phyloP scores from a whole-genome alignment of 2,888 invertebrate species.

The Drosophila leonis region DNA sequence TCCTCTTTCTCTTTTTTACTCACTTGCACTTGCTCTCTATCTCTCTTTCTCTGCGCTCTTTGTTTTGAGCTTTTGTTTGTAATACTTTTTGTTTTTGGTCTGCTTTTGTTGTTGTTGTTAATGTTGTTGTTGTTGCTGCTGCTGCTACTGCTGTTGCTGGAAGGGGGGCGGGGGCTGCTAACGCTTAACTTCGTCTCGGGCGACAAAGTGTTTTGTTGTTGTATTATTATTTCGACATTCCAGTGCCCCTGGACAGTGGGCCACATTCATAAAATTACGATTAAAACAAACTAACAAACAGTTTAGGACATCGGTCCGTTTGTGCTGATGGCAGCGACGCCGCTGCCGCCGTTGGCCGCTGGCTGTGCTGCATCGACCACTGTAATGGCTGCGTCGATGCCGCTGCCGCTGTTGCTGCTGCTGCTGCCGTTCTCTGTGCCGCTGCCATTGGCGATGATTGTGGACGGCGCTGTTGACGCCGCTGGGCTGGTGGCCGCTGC shows the following conservation, averaged over 20 bases:
- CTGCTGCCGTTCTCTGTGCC: conserved; percentile 55
- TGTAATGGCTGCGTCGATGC: conserved; percentile 53
- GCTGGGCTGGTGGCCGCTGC: conserved; percentile 67
- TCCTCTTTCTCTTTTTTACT: not conserved
- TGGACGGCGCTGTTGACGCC: conserved; percentile 62
- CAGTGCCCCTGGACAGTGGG: conserved; percentile 45
- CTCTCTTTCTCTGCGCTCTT: conserved; percentile 8
- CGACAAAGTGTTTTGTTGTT: conserved; percentile 59
- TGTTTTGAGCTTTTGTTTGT: conserved; percentile 31
- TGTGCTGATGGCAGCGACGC: conserved; percentile 63
- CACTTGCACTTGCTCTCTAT: not conserved
- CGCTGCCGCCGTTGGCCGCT: conserved; percentile 40
- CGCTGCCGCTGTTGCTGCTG: conserved; percentile 28
- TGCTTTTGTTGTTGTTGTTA: conserved; percentile 31
- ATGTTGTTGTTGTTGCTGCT: conserved; percentile 31
- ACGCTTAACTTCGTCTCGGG: conserved; percentile 47
- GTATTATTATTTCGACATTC: conserved; percentile 70
- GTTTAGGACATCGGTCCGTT: conserved; percentile 84
- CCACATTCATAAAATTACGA: conserved; percentile 52
- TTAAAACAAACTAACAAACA: conserved; percentile 67
- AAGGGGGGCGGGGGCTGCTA: conserved; percentile 35
- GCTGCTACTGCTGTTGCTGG: conserved; percentile 22
- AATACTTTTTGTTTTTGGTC: conserved; percentile 49
- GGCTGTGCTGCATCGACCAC: conserved; percentile 59
- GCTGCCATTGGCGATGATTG: conserved; percentile 57